Evolutionary conservation across 2,797 vertebrate genomes (phyloP).

Genomic region (Peromyscus aztecus): DNA sequence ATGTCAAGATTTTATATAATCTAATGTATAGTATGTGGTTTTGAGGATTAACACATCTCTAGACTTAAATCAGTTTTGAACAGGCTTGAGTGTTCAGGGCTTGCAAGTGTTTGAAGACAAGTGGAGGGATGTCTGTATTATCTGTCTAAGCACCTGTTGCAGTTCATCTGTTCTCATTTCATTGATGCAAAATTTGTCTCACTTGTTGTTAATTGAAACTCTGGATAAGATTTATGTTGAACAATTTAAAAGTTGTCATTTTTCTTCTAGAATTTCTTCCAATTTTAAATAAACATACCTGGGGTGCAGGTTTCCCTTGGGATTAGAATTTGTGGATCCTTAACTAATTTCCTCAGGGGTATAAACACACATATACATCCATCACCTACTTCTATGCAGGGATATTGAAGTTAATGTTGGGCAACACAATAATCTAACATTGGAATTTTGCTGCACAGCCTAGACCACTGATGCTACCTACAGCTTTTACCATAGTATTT

Average conservation of each 20-base stretch:
- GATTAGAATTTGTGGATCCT: neutral
- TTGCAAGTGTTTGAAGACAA: neutral
- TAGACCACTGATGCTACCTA: neutral
- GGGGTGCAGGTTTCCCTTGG: neutral
- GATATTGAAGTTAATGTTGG: neutral
- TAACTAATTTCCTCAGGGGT: neutral
- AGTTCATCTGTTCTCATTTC: neutral
- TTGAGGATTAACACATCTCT: accelerated
- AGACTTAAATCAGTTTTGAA: neutral
- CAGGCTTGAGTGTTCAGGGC: accelerated
- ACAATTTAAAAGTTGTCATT: neutral
- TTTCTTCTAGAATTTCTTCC: neutral
- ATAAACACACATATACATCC: neutral
- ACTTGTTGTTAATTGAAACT: neutral
- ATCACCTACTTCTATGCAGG: neutral
- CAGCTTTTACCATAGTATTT: neutral
- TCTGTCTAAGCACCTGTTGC: neutral
- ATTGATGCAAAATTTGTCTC: neutral
- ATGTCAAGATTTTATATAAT: neutral
- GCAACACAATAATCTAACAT: neutral
- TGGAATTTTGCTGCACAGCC: neutral
- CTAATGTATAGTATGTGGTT: neutral
- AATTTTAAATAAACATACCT: neutral
- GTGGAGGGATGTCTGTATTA: neutral
- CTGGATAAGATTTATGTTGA: neutral